phyloP scores from a whole-genome alignment of 2,888 invertebrate genomes.

The Pristionchus arcanus region DNA sequence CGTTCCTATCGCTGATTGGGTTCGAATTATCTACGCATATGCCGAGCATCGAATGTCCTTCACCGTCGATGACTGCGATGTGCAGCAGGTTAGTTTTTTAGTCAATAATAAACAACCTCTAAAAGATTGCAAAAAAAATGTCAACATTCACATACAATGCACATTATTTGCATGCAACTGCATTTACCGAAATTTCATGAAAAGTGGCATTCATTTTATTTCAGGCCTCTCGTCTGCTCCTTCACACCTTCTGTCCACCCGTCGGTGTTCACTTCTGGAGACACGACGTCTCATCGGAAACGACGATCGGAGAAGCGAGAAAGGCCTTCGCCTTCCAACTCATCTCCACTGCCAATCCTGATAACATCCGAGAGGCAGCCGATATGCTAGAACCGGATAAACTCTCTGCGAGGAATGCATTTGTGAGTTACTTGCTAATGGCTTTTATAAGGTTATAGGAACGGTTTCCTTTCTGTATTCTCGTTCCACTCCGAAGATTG shows the following conservation, averaged over 20 bases:
- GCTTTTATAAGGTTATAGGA: too few species aligned
- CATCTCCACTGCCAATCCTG: constrained; percentile 55
- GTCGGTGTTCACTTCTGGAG: constrained; percentile 58
- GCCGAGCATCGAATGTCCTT: constrained; percentile 62
- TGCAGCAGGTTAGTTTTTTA: constrained; percentile 58
- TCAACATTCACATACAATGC: too few species aligned
- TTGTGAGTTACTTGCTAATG: constrained; percentile 48
- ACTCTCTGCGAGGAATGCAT: constrained; percentile 51
- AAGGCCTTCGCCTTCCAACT: constrained; percentile 58
- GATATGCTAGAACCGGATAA: constrained; percentile 57
- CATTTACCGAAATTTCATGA: too few species aligned
- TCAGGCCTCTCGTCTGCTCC: constrained; percentile 60
- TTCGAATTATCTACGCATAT: constrained; percentile 59
- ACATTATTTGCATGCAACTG: too few species aligned
- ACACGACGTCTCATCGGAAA: constrained; percentile 49
- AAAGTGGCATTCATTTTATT: not conserved
- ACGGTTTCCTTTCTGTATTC: too few species aligned
- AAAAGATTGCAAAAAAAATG: too few species aligned
- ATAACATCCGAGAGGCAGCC: constrained; percentile 53
- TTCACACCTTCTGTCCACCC: constrained; percentile 58
- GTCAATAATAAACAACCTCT: not conserved
- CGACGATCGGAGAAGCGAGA: constrained; percentile 56
- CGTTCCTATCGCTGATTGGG: constrained; percentile 62
- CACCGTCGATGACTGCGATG: constrained; percentile 60
- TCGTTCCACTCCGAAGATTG: too few species aligned